Base-by-base conservation (phyloP, 2,888 invertebrate genomes). In the Himalopsyche kuldschensis region DNA sequence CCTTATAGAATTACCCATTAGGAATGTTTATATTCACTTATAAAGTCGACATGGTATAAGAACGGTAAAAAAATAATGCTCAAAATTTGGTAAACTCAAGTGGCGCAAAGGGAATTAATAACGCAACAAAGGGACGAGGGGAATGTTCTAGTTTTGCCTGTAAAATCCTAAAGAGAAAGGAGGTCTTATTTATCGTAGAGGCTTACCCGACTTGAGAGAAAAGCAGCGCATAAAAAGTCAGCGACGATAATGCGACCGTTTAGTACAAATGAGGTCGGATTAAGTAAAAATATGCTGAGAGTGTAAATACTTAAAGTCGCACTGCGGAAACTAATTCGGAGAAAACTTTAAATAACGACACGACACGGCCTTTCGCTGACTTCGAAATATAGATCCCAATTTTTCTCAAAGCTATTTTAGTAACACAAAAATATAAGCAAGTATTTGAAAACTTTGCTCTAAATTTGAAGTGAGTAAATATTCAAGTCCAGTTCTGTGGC, bases 221-320 rank as follows among this genome's bases (percentile, higher is more conserved):
- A 55, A n/a, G 20, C 24, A 24, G 6, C 55, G 24, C 5, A 24
- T 20, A 55, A 55, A 55, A 55, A 55, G 55, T 55, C 55, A 20
- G n/a, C 78, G n/a, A 24, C 41, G 78, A 78, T 78, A 41, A 78
- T 78, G 78, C 31, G 78, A 41, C 27, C 78, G 46, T 78, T 78
- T 78, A 78, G 32, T 78, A 78, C 78, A 41, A 78, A 78, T 32
- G 35, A 46, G 55, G 6, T 55, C 55, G 55, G 55, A 55, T 55
- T 55, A 55, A 55, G 55, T 55, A 55, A 55, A 55, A 55, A 55
- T 55, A 55, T 55, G 55, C 55, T 55, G 20, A 41, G 55, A n/a
- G 47, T 6, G 24, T 55, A 24, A 55, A 55, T 55, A 55, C 55
- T 55, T 20, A 20, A 55, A 55, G 55, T 55, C 55, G 55, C 55